phyloP scores from a whole-genome alignment of 2,113 vertebrate genomes.

The Chaenocephalus aceratus region DNA sequence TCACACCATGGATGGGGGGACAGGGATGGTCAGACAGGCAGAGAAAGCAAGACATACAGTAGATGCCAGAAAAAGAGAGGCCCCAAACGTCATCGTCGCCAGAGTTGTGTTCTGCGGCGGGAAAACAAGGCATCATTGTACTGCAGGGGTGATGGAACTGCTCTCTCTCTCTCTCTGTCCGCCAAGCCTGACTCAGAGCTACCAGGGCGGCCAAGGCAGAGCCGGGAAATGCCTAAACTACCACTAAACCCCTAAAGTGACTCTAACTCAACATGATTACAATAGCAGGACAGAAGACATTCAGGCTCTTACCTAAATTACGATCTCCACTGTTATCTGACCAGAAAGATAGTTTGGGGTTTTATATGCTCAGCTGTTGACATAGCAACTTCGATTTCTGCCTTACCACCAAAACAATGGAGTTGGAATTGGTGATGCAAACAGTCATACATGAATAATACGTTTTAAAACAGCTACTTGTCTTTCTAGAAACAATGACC shows the following conservation, averaged over 20 bases:
- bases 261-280: slow-evolving; percentile 21
- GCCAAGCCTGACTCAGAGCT: slow-evolving; percentile 39
- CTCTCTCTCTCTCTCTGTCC: slow-evolving; percentile 29
- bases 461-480: background rate
- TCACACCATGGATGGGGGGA: slow-evolving; percentile 59
- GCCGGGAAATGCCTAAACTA: slow-evolving; percentile 40
- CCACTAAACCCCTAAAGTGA: slow-evolving; percentile 20
- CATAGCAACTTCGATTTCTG: background rate
- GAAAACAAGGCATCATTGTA: slow-evolving; percentile 77
- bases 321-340: background rate
- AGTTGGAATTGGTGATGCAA: background rate
- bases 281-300: background rate
- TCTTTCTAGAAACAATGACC: background rate
- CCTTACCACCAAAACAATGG: background rate
- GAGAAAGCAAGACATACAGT: slow-evolving; percentile 66
- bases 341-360: background rate
- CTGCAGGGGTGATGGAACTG: slow-evolving; percentile 42
- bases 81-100: slow-evolving; percentile 48
- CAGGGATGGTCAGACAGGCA: slow-evolving; percentile 53
- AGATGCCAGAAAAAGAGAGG: slow-evolving; percentile 61
- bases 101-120: slow-evolving; percentile 40
- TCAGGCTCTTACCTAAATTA: background rate
- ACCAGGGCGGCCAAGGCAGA: slow-evolving; percentile 6
- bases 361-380: background rate
- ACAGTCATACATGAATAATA: background rate